Evolutionary conservation across 2,113 vertebrate species (phyloP), one percentile per base, ranked within the genome.

Genomic region (Notiomystis cincta): DNA sequence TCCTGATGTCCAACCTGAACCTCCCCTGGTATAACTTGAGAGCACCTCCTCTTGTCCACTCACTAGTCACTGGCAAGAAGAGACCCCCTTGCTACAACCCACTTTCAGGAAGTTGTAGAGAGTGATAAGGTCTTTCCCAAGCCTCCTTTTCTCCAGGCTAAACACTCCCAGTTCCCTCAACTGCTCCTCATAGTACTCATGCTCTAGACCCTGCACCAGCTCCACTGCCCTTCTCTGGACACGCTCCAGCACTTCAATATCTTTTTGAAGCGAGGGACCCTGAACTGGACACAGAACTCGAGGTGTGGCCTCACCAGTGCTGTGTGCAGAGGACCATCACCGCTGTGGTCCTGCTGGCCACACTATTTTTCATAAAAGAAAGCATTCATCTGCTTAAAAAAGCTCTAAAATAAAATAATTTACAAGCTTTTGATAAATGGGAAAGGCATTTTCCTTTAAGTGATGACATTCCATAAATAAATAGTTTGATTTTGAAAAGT

Each of bases 181-280:
- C 22, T 64, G n/a, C 25, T 56, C 25, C 42, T 31, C 17, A 18
- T 3, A 31, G 18, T 16, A 25, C 35, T 42, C 37, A 25, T 35
- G 40, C 25, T 42, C 40, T 42, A 64, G 35, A 48, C 11, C 6
- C 40, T 54, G 15, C 48, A 54, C 11, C n/a, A 71, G 48, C 21
- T 56, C 18, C 7, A 2, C 4, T 71, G 25, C 25, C 65, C 11
- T 42, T 57, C 31, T 50, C 31, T 27, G 16, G 50, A 56, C 17
- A 22, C 0, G 1, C 17, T 54, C 21, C 35, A 54, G 24, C 17
- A 40, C 11, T 9, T 64, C 57, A 47, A 9, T 7, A 4, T 31
- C 37, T 33, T 67, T 33, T 35, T 40, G 57, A 12, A 79, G 21
- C 22, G 24, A 40, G 16, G 6, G 7, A 16, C 14, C 10, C 16